Evolutionary conservation across 2,797 vertebrate genomes (phyloP).

Genomic region (Tokudaia tokunoshimensis): DNA sequence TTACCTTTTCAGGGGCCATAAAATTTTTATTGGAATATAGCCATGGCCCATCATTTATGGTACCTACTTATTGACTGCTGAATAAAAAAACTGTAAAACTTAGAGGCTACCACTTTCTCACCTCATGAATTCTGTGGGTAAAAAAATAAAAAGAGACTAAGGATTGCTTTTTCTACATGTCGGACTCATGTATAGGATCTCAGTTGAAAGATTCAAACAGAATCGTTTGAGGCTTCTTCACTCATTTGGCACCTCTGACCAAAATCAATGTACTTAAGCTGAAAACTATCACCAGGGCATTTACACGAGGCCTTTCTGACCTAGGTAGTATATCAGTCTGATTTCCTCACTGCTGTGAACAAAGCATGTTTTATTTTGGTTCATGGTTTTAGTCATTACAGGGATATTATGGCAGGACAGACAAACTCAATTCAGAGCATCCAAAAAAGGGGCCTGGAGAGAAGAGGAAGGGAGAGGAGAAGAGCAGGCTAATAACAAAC

Average conservation of each 20-base stretch:
- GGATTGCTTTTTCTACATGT: constrained; percentile 10
- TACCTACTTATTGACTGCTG: not conserved
- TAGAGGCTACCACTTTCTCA: constrained; percentile 49
- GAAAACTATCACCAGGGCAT: not conserved
- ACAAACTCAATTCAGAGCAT: not conserved
- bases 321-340: not conserved
- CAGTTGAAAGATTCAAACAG: constrained; percentile 50
- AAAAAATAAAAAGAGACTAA: constrained; percentile 57
- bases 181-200: not conserved
- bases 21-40: not conserved
- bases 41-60: not conserved
- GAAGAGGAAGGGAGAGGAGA: not conserved
- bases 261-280: not conserved
- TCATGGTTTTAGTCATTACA: not conserved
- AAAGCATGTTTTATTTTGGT: not conserved
- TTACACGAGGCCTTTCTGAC: not conserved
- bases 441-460: not conserved
- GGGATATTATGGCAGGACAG: not conserved
- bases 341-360: not conserved
- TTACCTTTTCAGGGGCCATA: not conserved
- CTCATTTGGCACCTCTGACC: not conserved
- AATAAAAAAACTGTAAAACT: constrained; percentile 1
- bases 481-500: not conserved
- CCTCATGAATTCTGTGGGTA: constrained; percentile 21
- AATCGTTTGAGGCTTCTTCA: not conserved